Base-by-base conservation (phyloP, 2,797 vertebrate genomes). In the Aldrovandia affinis region DNA sequence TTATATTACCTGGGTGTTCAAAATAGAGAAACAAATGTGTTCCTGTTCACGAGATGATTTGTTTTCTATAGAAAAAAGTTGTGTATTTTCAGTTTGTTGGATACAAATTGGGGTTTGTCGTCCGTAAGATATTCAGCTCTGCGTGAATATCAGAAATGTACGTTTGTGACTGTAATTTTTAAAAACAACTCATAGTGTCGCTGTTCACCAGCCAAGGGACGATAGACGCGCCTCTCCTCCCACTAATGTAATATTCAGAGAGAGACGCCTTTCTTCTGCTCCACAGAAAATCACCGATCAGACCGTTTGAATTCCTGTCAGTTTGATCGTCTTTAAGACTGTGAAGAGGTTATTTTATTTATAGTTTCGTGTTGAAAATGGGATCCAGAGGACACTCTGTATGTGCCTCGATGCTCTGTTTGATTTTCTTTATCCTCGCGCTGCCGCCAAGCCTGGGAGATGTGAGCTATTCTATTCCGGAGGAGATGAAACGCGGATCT, bases 301-400 rank as follows among this genome's bases (percentile, higher is more conserved):
- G 30, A 68, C 28, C n/a, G 5, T 14, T 0, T 68, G n/a, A n/a
- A n/a, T n/a, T n/a, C n/a, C n/a, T n/a, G n/a, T n/a, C n/a, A n/a
- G n/a, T n/a, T n/a, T n/a, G n/a, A n/a, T n/a, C n/a, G n/a, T n/a
- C n/a, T n/a, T n/a, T 54, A 8, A 54, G 9, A 54, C 52, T 1
- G 18, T 20, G 1, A 25, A 59, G 3, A 25, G 22, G 25, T 4
- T 2, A 68, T 33, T 30, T 10, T 3, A 3, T 50, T 50, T 50
- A 5, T 50, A 6, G 47, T 0, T 50, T 50, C 0, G 47, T 50
- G 44, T 12, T 88, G 0, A 80, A 4, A 1, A 89, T 65, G 0
- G 91, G 90, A 0, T 87, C 91, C 3, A 12, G 0, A 86, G 90
- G 78, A 89, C 89, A 5, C 0, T 44, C 7, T 75, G 70, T 44